Evolutionary conservation across 2,888 invertebrate genomes (phyloP), one percentile per base, ranked within the genome.

Genomic region (Germaria angustata): DNA sequence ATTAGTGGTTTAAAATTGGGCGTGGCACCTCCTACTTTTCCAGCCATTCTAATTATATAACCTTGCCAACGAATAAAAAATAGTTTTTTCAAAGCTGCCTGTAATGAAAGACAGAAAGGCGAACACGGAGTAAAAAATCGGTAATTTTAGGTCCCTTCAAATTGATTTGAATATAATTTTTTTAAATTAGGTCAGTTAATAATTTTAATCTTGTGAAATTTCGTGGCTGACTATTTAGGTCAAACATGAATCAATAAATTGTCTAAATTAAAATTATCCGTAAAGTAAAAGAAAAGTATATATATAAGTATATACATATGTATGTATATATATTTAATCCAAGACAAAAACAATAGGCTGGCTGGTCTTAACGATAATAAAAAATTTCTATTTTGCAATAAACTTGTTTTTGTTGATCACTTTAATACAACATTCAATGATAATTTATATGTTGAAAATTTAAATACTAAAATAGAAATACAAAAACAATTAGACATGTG

Each of bases 341-440:
- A 28, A 28, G 3, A 6, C 28, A 3, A 28, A 28, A 28, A 28
- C 28, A 28, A 28, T 28, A 6, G 28, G 28, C 28, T 28, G 28
- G 28, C 28, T 28, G 28, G 6, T 28, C 28, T 28, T 28, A 28
- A 3, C 22, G n/a, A n/a, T n/a, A n/a, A 51, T 51, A 7, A 49
- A 63, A 44, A 39, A 24, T 68, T 66, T 66, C 2, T 57, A 53
- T 51, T 46, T 49, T n/a, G 7, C 15, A 53, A 53, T n/a, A 73
- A 63, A 36, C 61, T 63, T 13, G 61, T 63, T 61, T 72, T 24
- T 53, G 46, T 41, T 34, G 22, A 39, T 68, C 7, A n/a, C 32
- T 53, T 15, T 13, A 15, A 41, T 41, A 24, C 51, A 39, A 68
- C 22, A 53, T 34, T 24, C 24, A 28, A 17, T 11, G 36, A 36